phyloP scores from a whole-genome alignment of 2,888 invertebrate genomes.

The Pomacea canaliculata region DNA sequence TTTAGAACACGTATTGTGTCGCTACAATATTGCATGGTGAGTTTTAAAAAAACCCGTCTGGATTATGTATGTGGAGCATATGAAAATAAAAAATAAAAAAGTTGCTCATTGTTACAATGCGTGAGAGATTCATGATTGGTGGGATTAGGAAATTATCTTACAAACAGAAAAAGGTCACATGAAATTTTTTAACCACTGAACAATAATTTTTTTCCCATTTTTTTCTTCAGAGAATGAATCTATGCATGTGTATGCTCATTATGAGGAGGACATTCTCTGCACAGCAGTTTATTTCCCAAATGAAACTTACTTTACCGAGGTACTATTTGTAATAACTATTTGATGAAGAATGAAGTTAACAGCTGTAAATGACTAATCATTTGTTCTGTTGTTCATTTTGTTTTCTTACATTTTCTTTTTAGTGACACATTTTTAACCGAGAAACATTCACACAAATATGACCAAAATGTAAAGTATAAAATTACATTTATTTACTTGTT shows the following conservation, averaged over 20 bases:
- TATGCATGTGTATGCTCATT: conserved; percentile 13
- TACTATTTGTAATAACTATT: not conserved
- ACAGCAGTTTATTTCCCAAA: conserved; percentile 12
- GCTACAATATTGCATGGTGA: no score
- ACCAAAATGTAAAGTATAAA: not conserved
- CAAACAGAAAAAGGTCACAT: not conserved
- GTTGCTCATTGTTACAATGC: not conserved
- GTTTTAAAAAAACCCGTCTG: no score
- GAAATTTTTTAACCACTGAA: not conserved
- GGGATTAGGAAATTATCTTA: not conserved
- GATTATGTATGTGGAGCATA: no score
- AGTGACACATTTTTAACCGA: not conserved
- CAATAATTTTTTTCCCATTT: not conserved
- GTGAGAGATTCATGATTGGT: not conserved
- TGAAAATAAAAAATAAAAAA: not conserved
- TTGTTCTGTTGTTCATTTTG: not conserved
- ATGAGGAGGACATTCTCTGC: conserved; percentile 16
- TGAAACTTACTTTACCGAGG: conserved; percentile 19
- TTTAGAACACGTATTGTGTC: no score
- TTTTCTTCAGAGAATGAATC: conserved; percentile 9
- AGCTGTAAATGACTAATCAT: no score
- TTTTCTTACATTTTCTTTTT: not conserved
- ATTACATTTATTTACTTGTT: not conserved
- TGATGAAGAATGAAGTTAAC: no score
- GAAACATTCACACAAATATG: not conserved